phyloP scores from a whole-genome alignment of 2,888 invertebrate species.

The Polietes domitor region DNA sequence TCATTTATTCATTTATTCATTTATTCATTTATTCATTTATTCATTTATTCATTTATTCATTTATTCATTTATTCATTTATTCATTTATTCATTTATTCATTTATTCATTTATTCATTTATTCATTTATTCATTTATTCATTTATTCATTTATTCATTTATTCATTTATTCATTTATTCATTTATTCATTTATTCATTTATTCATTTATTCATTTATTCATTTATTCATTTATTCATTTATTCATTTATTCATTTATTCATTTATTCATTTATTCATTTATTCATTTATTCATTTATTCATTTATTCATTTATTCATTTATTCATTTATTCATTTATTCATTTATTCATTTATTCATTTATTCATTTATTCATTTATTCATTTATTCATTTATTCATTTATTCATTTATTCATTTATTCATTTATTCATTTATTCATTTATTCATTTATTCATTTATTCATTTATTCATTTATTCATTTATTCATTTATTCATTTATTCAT shows the following conservation, averaged over 20 bases:
- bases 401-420: background rate
- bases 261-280: background rate
- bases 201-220: background rate
- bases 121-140: background rate
- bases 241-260: background rate
- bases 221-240: background rate
- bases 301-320: background rate
- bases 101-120: background rate
- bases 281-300: background rate
- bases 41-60: constrained; percentile 2
- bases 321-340: background rate
- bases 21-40: background rate
- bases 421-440: too few relatives aligned
- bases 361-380: constrained; percentile 5
- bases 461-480: too few relatives aligned
- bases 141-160: background rate
- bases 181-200: background rate
- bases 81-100: background rate
- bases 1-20: background rate
- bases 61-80: background rate
- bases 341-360: background rate
- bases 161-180: background rate
- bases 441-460: too few relatives aligned
- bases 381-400: background rate
- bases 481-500: too few relatives aligned